Evolutionary conservation across 2,113 vertebrate genomes (phyloP).

Genomic region (Furnarius figulus): DNA sequence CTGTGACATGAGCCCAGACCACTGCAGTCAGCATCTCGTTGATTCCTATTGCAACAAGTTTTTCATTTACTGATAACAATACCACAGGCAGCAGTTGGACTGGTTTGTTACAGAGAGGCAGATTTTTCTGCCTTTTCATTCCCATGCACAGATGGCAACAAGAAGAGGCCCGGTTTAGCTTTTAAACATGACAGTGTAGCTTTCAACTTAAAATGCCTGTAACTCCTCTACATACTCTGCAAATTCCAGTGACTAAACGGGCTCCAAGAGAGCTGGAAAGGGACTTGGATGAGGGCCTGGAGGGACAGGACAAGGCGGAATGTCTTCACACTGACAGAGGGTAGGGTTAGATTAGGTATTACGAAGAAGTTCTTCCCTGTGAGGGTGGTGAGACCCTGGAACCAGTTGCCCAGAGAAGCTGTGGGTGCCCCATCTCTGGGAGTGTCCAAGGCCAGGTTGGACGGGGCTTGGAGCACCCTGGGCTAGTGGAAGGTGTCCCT

Average conservation of each 20-base stretch:
- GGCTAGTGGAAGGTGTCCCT: neutral
- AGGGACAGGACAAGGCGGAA: neutral
- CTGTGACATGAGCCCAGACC: neutral
- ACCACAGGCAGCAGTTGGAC: neutral
- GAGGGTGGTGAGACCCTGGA: neutral
- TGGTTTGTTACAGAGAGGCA: neutral
- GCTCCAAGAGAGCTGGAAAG: neutral
- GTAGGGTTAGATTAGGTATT: neutral
- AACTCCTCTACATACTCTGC: neutral
- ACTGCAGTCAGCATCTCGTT: neutral
- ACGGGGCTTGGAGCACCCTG: fast-evolving
- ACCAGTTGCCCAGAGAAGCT: neutral
- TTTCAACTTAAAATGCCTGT: neutral
- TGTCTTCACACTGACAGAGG: neutral
- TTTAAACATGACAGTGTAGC: neutral
- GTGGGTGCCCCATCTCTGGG: neutral
- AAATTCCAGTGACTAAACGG: neutral
- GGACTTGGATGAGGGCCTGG: too few relatives aligned
- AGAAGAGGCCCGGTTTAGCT: neutral
- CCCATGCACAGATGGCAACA: neutral
- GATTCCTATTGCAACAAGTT: neutral
- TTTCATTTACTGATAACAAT: neutral
- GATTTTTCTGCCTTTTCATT: slow-evolving; percentile 3
- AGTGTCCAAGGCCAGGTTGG: neutral
- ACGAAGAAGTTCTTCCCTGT: neutral